These are phyloP conservation scores for Xiphorhynchus elegans DNA, from an alignment of 2,113 vertebrate genomes.

Conservation along the genomic window DNA sequence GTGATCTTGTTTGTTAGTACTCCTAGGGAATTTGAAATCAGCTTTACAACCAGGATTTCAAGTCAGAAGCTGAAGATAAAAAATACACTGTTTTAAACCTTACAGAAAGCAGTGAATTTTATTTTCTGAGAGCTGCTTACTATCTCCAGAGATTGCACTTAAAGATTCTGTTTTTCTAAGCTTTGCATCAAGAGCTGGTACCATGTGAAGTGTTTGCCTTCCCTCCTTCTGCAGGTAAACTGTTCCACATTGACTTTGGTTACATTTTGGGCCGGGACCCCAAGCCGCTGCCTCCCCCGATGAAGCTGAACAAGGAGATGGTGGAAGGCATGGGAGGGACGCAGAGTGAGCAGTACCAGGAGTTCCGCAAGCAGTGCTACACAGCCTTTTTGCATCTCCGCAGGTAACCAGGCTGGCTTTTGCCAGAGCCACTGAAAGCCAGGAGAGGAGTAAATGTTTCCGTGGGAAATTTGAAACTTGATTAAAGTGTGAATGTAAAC, in stretches of 20 bases:
- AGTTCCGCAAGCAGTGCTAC: slow-evolving; percentile 98
- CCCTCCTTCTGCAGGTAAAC: slow-evolving; percentile 82
- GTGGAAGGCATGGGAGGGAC: slow-evolving; percentile 99
- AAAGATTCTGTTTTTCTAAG: neutral
- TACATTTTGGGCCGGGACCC: slow-evolving; percentile 98
- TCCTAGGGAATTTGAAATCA: neutral
- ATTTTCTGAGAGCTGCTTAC: neutral
- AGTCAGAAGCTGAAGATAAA: neutral
- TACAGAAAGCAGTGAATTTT: neutral
- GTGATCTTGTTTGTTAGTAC: neutral
- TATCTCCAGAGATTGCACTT: neutral
- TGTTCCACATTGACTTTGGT: slow-evolving; percentile 99
- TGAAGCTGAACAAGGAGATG: slow-evolving; percentile 99
- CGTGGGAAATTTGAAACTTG: neutral
- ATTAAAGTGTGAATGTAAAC: fast-evolving
- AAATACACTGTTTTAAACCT: fast-evolving
- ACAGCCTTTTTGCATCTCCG: slow-evolving; percentile 96
- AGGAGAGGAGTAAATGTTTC: neutral
- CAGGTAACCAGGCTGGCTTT: slow-evolving; percentile 73
- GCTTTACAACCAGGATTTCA: neutral
- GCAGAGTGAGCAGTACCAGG: slow-evolving; percentile 98
- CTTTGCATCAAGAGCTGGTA: neutral
- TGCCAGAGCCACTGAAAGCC: neutral
- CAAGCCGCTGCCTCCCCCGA: slow-evolving; percentile 95
- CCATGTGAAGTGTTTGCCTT: neutral